Evolutionary conservation across 37 sponge, comb jelly and placozoan species (phyloP), one percentile per base, ranked within the genome.

Genomic region (Theonella swinhoei): DNA sequence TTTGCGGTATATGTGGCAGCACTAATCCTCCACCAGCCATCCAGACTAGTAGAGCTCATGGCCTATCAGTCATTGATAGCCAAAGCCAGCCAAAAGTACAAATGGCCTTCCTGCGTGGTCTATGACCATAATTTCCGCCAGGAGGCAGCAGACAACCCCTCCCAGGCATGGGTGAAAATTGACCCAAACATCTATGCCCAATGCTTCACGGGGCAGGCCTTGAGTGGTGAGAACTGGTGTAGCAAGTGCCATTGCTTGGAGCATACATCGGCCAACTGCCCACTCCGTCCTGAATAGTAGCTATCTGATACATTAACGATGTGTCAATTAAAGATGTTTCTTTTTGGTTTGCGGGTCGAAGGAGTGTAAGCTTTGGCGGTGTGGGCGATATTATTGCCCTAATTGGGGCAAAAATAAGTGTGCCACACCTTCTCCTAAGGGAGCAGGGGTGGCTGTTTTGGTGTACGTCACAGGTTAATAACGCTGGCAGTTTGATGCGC

Each of bases 91-190:
- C 36, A 68, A 34, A 66, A 62, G 61, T 77, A 40, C 36, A 22
- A 19, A 25, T 80, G 83, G 60, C 78, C 78, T 23, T 25, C 59
- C 29, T 87, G 87, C 80, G 67, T 87, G 1, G 62, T 77, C 1
- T 87, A 87, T 36, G 83, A 82, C 54, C 65, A 73, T 3, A 74
- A 80, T 41, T 88, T 82, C 42, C 62, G 89, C 42, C 83, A 80
- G 66, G 81, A 82, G 38, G 78, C 83, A 40, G 89, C 88, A 0
- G 41, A 30, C 20, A 70, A 7, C 1, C 31, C 62, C 39, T 0
- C 19, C 30, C 17, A 0, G 36, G 3, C 26, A 23, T 82, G 83
- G 83, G 67, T 72, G 0, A 77, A 20, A 40, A 72, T 82, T 4
- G 80, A 88, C 64, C 77, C 72, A 0, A 82, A 75, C 35, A 80